phyloP scores from a whole-genome alignment of 2,888 invertebrate species.

The Pachydiplax longipennis region DNA sequence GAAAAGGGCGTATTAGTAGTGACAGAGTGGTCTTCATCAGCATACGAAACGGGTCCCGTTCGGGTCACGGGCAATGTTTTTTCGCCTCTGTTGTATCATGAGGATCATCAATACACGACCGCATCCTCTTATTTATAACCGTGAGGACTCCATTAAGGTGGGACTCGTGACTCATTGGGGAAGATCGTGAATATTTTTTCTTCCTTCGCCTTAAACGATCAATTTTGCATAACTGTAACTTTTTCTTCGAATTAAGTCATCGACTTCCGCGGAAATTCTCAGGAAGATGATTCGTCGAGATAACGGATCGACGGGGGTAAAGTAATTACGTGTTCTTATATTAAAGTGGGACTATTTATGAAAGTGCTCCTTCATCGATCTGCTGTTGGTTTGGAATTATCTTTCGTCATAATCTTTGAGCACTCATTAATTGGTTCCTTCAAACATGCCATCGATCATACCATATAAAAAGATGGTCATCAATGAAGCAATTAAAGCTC shows the following conservation, averaged over 20 bases:
- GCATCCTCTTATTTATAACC: neutral
- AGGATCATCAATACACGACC: neutral
- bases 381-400: too few relatives aligned
- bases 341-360: too few relatives aligned
- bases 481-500: too few relatives aligned
- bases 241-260: neutral
- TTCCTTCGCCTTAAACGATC: neutral
- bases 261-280: neutral
- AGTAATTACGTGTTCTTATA: too few relatives aligned
- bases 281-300: neutral
- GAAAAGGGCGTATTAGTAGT: neutral
- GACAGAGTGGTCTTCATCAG: neutral
- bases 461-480: too few relatives aligned
- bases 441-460: too few relatives aligned
- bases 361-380: too few relatives aligned
- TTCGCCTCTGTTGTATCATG: neutral
- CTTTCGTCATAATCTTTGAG: too few relatives aligned
- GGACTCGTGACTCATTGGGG: neutral
- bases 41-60: neutral
- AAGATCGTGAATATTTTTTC: neutral
- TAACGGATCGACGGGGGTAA: neutral
- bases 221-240: neutral
- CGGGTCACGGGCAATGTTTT: neutral
- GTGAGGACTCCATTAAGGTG: neutral
- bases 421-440: too few relatives aligned